Percentiles rank a stretch among this genome's conserved stretches.
phyloP scores from a whole-genome alignment of 2,888 invertebrate genomes.

The Bellardia pandia region DNA sequence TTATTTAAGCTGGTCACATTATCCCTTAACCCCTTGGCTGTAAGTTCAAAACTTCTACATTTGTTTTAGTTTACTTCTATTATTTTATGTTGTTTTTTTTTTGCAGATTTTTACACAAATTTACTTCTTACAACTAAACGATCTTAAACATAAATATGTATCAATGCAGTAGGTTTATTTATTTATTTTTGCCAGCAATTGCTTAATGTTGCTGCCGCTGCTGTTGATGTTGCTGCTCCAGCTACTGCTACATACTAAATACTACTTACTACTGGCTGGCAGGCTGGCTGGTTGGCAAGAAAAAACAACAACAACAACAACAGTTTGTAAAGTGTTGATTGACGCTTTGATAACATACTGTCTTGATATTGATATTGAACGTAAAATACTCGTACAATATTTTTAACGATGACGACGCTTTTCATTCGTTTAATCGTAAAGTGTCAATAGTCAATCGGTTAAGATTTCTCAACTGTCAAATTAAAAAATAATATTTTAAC shows the following conservation, averaged over 20 bases:
- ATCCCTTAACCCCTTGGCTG: not conserved
- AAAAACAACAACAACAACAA: conserved; percentile 21
- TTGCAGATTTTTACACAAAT: conserved; percentile 17
- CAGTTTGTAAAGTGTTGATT: conserved; percentile 72
- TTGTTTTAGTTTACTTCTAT: not conserved
- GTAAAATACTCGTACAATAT: conserved; percentile 50
- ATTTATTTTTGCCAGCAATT: conserved; percentile 24
- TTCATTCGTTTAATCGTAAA: conserved; percentile 73
- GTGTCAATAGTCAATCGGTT: conserved; percentile 73
- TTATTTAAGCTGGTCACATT: conserved; percentile 5
- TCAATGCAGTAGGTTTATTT: conserved; percentile 53
- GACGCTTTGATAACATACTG: conserved; percentile 72
- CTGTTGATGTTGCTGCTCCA: not conserved
- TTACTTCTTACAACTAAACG: conserved; percentile 29
- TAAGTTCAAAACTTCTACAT: conserved; percentile 14
- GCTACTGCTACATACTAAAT: not conserved
- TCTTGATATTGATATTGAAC: conserved; percentile 71
- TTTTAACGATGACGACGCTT: conserved; percentile 72
- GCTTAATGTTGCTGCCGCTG: not conserved
- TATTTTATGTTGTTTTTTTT: not conserved
- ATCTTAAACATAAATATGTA: conserved; percentile 52
- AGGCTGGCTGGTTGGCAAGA: conserved; percentile 2
- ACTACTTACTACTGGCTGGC: not conserved
- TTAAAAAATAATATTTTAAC: conserved; percentile 73
- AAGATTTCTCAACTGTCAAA: conserved; percentile 74